Base-by-base conservation (phyloP, 2,797 vertebrate genomes). In the Oryzias sinensis region DNA sequence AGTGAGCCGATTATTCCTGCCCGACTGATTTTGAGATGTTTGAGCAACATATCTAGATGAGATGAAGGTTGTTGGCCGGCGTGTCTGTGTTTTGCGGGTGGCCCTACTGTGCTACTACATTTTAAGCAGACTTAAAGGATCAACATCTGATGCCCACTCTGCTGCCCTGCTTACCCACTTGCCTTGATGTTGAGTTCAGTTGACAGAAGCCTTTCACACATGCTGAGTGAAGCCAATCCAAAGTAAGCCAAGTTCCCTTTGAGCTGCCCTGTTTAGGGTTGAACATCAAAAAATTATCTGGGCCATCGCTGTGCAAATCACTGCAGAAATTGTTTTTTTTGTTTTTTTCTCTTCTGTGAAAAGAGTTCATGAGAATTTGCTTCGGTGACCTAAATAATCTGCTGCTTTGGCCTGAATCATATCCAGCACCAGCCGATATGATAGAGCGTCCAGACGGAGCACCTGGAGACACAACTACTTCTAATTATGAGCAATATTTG, bases 151-250 rank as follows among this genome's bases (percentile, higher is more conserved):
- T 75, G 70, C 68, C 72, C 73, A 72, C 60, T 62, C 72, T 22
- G 55, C 69, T 74, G 72, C 64, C 74, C 83, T 68, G 67, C 75
- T 83, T 71, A 72, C 74, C 65, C 79, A 70, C 75, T 70, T 66
- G 71, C 79, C 74, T 81, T 84, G 83, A 84, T 85, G 77, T 67
- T 77, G 59, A 85, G 64, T 72, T 79, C 73, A 74, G 53, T 58
- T 76, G 80, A 86, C 79, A 80, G 74, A 75, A 68, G 60, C 62
- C 78, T 75, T 81, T 86, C 74, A 71, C 76, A 70, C 77, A 83
- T 83, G 81, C 82, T 67, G 78, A 75, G 84, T 83, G 85, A 87
- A 85, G 82, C 69, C 72, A 33, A 81, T 77, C 74, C 84, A 84
- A 77, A 81, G 77, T 72, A 54, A 79, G 65, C 49, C 2, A 29